Conservation (phyloP, 2,113 vertebrate genomes). For the Stictonetta naevosa region DNA sequence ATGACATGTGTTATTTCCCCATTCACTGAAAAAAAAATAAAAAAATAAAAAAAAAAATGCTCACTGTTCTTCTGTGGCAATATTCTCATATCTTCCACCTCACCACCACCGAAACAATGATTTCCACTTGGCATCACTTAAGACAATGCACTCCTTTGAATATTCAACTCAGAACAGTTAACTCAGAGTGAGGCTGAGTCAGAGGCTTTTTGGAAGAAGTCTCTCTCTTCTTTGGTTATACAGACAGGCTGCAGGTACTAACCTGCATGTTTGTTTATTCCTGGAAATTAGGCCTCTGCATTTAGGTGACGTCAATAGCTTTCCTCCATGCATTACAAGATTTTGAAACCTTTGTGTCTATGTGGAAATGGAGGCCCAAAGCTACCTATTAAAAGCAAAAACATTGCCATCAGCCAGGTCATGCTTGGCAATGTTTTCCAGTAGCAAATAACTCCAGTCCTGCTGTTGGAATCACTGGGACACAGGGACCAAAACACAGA, state of each 20-base stretch:
- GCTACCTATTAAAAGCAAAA: not conserved
- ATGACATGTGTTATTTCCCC: not conserved
- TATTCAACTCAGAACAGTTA: not conserved
- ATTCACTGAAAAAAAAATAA: not conserved
- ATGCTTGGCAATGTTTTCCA: not conserved
- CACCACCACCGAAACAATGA: not conserved
- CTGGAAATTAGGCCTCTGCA: accelerated
- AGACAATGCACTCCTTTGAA: not conserved
- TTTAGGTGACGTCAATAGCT: not conserved
- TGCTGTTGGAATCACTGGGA: not conserved
- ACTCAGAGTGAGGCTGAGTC: not conserved
- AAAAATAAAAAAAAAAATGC: not conserved
- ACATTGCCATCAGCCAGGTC: not conserved
- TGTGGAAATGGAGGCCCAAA: not conserved
- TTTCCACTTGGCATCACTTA: not conserved
- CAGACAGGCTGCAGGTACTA: not conserved
- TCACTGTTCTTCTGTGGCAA: not conserved
- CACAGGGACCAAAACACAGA: not conserved
- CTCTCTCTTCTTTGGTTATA: not conserved
- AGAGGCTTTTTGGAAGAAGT: not conserved
- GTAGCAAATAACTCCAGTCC: not conserved
- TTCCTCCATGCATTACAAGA: not conserved
- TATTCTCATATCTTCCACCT: not conserved
- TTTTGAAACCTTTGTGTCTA: not conserved
- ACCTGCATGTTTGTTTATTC: not conserved